Evolutionary conservation across 1,140 invertebrate genomes (phyloP), one percentile per base, ranked within the genome.

Genomic region (Drosophila mauritiana): DNA sequence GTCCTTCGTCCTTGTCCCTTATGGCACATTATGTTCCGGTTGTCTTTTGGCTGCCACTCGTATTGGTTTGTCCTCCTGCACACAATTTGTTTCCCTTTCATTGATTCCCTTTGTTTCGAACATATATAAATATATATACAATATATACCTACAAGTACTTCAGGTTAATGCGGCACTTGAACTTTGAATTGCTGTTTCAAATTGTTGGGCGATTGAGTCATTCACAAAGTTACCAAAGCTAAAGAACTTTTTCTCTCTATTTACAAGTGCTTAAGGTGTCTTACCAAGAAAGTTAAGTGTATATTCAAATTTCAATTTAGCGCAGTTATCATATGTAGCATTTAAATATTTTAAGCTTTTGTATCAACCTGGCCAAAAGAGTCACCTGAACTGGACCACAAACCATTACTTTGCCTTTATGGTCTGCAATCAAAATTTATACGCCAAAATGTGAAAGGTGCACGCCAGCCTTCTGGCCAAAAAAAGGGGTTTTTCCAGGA

Each of bases 371-470:
- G 43, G 11, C 12, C 45, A 5, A 22, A 34, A 39, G 45, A 37
- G 49, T 55, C 63, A 69, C 63, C 74, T 69, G 56, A 69, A 62
- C 40, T 52, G 31, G 34, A 20, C 61, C 73, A 3, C 73, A 52
- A 75, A 59, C 55, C 55, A 78, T 69, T 63, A 52, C 64, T 77
- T 77, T 49, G 57, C 27, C 63, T 78, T 78, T 77, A 78, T 63
- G 73, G 36, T 15, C 34, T 31, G 39, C 73, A 63, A 78, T 78
- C 75, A 77, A 70, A 78, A 78, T 78, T 78, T 77, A 78, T 78
- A 63, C 54, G 53, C 75, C 27, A 51, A 25, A 69, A 69, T 36
- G 54, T 61, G 43, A 58, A 37, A 69, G 56, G 42, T 52, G 39
- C 54, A 54, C 10, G 37, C 27, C 4, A 11, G 15, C 12, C 13